Base-by-base conservation (phyloP, 2,797 vertebrate species). In the Coregonus sp. region DNA sequence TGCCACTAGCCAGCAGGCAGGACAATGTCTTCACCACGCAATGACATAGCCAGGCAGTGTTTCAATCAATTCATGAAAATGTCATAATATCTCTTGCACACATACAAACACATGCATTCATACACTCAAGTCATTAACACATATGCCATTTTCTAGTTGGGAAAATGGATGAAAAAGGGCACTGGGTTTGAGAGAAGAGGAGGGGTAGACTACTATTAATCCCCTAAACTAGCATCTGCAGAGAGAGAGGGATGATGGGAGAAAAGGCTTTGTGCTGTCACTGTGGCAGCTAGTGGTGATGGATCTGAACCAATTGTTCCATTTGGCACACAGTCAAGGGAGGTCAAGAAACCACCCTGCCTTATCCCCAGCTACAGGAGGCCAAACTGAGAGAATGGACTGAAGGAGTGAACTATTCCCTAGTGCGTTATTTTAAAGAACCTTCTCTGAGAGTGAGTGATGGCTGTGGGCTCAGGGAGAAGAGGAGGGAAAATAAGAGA, bases 51-150 rank as follows among this genome's bases (percentile, higher is more conserved):
- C 79, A 82, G 91, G 16, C 61, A 65, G 89, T 78, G 83, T 91
- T 91, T 89, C 91, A 84, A 89, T 87, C 81, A 35, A 81, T 83
- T 79, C 87, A 92, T 92, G 91, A 90, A 92, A 87, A 83, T 89
- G 90, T 90, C 77, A 93, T 80, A 79, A 81, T 78, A 80, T 16
- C 75, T 84, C 84, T 82, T 78, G 59, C 66, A 73, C 25, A 75
- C 66, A 81, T 78, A 79, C 76, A 79, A 52, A 72, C 76, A 61
- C 54, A 70, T 54, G 5, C 16, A 61, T 5, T 7, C 71, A 82
- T 50, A 81, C 70, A 72, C 72, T 3, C 40, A 65, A 29, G 29
- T 5, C 6, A 47, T n/a, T 11, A 4, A 14, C 66, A n/a, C 67
- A 1, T 33, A 69, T 33, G 35, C 67, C 16, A 18, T 35, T 14